A percentile compares a stretch with the other conserved stretches of the same genome.
phyloP scores from a whole-genome alignment of 2,888 invertebrate species.

The Drosophila putrida region DNA sequence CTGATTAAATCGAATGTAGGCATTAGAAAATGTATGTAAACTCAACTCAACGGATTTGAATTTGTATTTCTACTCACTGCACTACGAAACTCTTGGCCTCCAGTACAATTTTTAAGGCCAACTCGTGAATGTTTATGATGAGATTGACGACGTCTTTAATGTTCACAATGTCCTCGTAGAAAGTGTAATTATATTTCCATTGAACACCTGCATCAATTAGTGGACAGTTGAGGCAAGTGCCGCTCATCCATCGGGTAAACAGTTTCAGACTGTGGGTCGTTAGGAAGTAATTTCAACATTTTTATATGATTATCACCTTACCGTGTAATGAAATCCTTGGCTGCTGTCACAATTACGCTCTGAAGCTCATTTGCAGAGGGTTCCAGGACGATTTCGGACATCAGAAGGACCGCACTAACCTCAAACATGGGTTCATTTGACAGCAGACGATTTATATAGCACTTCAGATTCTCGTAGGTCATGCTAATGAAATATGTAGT shows the following conservation, averaged over 20 bases:
- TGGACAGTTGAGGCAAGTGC: slow-evolving; percentile 91
- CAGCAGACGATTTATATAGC: slow-evolving; percentile 88
- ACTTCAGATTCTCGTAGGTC: slow-evolving; percentile 90
- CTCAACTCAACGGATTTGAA: not conserved
- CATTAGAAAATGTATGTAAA: not conserved
- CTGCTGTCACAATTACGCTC: slow-evolving; percentile 90
- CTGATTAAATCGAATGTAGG: slow-evolving; percentile 80
- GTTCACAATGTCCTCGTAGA: slow-evolving; percentile 90
- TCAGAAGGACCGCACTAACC: slow-evolving; percentile 91
- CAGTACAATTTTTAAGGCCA: slow-evolving; percentile 88
- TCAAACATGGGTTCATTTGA: slow-evolving; percentile 89
- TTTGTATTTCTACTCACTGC: slow-evolving; percentile 53
- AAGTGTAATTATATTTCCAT: slow-evolving; percentile 89
- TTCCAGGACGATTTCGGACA: slow-evolving; percentile 91
- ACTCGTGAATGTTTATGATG: slow-evolving; percentile 89
- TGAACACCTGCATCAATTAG: slow-evolving; percentile 84
- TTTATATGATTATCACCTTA: slow-evolving; percentile 73
- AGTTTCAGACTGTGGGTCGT: slow-evolving; percentile 87
- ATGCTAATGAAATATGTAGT: slow-evolving; percentile 85
- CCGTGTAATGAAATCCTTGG: slow-evolving; percentile 92
- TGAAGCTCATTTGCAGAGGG: slow-evolving; percentile 92
- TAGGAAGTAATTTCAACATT: not conserved
- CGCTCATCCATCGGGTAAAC: slow-evolving; percentile 94
- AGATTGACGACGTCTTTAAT: slow-evolving; percentile 90
- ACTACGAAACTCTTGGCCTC: slow-evolving; percentile 86